A percentile compares a stretch with the other conserved stretches of the same genome.
Evolutionary conservation across 2,888 invertebrate genomes (phyloP).

Genomic region (Saturnia japonica): DNA sequence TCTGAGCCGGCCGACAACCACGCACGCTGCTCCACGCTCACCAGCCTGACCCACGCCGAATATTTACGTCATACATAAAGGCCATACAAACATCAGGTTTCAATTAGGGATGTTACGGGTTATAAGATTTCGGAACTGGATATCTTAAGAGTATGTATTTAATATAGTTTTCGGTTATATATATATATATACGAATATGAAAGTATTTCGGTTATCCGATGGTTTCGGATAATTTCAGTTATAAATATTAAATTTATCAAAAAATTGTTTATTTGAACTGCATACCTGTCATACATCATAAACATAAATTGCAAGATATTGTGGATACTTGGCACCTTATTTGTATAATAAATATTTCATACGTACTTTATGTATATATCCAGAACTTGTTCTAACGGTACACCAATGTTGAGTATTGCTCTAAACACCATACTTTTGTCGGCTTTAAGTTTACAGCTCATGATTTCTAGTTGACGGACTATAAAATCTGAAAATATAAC

Average conservation of each 20-base stretch:
- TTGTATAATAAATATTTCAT: conserved; percentile 6
- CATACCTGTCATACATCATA: no score
- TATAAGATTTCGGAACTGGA: no score
- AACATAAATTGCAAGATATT: neutral
- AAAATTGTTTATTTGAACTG: no score
- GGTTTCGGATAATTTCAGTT: no score
- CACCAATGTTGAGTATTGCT: conserved; percentile 88
- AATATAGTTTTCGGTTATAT: no score
- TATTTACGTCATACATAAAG: no score
- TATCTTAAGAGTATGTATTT: no score
- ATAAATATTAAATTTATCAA: no score
- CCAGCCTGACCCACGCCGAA: conserved; percentile 77
- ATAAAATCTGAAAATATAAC: conserved; percentile 84
- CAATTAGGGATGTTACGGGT: no score
- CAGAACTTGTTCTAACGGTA: conserved; percentile 88
- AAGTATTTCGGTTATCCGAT: no score
- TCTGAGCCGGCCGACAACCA: conserved; percentile 94
- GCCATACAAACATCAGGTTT: no score
- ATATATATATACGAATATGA: no score
- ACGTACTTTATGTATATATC: conserved; percentile 91
- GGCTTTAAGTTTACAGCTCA: conserved; percentile 87
- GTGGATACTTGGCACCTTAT: neutral
- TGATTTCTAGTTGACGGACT: conserved; percentile 89
- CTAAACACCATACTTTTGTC: conserved; percentile 89
- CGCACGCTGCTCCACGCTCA: conserved; percentile 90